Evolutionary conservation across 2,797 vertebrate genomes (phyloP).

Genomic region (Oreortyx pictus): DNA sequence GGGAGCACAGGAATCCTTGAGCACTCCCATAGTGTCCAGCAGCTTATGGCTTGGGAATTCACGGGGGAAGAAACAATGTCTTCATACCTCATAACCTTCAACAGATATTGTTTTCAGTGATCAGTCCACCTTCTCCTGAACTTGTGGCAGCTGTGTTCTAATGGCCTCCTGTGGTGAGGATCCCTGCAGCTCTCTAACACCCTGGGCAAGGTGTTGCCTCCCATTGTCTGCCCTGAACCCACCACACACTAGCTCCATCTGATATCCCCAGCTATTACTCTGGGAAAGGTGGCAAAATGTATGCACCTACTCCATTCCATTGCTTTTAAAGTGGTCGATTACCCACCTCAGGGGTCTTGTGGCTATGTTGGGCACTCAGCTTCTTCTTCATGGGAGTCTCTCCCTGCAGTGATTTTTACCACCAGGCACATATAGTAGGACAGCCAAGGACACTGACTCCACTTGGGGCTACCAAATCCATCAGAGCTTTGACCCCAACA

Average conservation of each 20-base stretch:
- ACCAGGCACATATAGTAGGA: background rate
- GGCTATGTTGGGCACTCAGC: accelerated
- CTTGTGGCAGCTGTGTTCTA: background rate
- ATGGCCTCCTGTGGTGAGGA: background rate
- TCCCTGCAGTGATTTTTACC: background rate
- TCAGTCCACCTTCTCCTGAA: background rate
- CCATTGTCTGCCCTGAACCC: background rate
- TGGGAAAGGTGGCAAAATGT: background rate
- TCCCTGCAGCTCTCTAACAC: background rate
- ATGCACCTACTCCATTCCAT: background rate
- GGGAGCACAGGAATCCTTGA: background rate
- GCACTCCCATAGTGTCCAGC: background rate
- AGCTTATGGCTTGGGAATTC: background rate
- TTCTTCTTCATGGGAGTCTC: background rate
- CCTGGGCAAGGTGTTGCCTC: background rate
- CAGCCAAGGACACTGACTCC: background rate
- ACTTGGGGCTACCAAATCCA: background rate
- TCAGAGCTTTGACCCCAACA: accelerated
- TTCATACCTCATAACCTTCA: background rate
- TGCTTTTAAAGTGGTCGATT: background rate
- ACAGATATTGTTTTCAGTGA: background rate
- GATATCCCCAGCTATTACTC: background rate
- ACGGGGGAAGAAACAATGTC: background rate
- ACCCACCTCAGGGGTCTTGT: accelerated
- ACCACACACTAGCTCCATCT: background rate